phyloP scores from a whole-genome alignment of 2,888 invertebrate species.

The Noctua janthina region DNA sequence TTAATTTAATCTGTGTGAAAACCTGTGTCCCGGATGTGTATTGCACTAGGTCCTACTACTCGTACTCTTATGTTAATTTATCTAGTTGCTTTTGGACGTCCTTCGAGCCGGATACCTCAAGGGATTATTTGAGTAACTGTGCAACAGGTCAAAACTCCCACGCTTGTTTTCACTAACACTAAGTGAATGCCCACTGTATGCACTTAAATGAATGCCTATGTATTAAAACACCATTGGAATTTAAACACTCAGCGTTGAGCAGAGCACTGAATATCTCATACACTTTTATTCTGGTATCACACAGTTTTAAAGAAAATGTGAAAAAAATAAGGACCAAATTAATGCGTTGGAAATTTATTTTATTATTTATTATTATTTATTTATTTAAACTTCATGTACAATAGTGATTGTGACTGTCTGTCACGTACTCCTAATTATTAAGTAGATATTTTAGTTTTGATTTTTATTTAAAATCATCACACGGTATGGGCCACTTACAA shows the following conservation, averaged over 20 bases:
- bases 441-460: too few relatives aligned
- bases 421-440: too few relatives aligned
- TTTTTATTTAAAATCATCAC: too few relatives aligned
- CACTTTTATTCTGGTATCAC: background rate
- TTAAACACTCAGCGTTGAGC: background rate
- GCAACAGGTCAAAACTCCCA: background rate
- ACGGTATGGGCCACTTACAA: too few relatives aligned
- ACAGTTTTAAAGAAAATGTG: background rate
- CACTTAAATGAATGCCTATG: background rate
- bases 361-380: too few relatives aligned
- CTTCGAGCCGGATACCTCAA: background rate
- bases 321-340: background rate
- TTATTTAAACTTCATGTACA: too few relatives aligned
- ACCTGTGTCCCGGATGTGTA: slow-evolving; percentile 2
- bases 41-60: background rate
- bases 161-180: background rate
- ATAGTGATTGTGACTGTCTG: too few relatives aligned
- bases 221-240: background rate
- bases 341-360: background rate
- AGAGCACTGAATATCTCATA: background rate
- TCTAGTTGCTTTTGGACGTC: background rate
- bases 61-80: slow-evolving; percentile 3
- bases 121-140: background rate
- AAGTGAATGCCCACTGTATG: background rate
- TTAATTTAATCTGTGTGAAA: background rate